Conservation (phyloP, 2,113 vertebrate species). For the Corvus moneduloides region DNA sequence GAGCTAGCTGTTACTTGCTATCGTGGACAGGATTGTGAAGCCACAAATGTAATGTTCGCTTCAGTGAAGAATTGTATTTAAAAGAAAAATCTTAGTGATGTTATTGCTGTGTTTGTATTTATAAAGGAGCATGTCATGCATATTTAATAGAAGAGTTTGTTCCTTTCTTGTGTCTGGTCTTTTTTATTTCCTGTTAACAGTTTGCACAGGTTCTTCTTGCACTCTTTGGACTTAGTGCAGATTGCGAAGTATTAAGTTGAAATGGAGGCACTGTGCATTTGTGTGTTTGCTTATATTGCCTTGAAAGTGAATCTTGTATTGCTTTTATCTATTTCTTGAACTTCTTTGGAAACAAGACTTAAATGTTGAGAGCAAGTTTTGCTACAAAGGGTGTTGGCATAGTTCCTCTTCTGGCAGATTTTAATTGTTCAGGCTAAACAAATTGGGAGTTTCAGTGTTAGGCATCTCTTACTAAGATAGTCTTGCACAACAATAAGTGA, state of each 20-base stretch:
- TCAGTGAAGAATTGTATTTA: neutral
- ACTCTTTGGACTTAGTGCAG: neutral
- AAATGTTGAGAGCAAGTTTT: neutral
- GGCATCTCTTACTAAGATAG: neutral
- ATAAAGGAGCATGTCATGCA: fast-evolving
- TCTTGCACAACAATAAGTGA: constrained; percentile 30
- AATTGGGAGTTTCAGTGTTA: constrained; percentile 1
- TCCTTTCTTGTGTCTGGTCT: neutral
- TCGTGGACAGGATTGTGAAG: neutral
- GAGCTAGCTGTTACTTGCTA: neutral
- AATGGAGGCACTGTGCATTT: neutral
- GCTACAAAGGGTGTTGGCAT: neutral
- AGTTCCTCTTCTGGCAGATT: neutral
- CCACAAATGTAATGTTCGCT: neutral
- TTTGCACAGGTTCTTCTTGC: neutral
- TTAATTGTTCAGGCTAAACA: constrained; percentile 7
- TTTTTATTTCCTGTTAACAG: neutral
- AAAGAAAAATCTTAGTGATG: neutral
- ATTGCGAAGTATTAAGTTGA: neutral
- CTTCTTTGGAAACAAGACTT: neutral
- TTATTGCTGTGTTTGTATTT: neutral
- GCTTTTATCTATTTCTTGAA: neutral
- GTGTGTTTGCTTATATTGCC: neutral
- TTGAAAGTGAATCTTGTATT: neutral
- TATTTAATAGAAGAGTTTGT: neutral